phyloP scores from a whole-genome alignment of 2,797 vertebrate species.

The Nannoperca australis region DNA sequence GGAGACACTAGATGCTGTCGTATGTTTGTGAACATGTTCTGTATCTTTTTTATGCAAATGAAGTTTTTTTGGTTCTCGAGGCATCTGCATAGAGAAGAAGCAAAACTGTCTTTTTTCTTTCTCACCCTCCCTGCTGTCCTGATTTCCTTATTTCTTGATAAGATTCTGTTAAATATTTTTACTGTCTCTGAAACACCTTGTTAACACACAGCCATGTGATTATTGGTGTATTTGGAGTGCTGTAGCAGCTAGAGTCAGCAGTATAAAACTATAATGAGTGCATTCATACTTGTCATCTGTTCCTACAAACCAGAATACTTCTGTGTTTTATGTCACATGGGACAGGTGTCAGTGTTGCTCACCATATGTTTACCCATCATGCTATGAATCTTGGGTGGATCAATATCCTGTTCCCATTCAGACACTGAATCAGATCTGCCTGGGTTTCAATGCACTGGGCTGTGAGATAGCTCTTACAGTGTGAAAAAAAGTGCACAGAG shows the following conservation, averaged over 20 bases:
- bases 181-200: constrained; percentile 11
- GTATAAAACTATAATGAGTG: constrained; percentile 18
- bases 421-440: constrained; percentile 56
- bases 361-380: constrained; percentile 52
- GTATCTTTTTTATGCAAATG: constrained; percentile 3
- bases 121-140: neutral
- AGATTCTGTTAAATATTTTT: neutral
- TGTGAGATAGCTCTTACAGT: constrained; percentile 39
- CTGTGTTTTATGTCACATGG: constrained; percentile 40
- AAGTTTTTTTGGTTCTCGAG: neutral
- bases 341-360: constrained; percentile 49
- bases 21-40: constrained; percentile 25
- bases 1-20: constrained; percentile 13
- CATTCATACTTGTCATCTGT: constrained; percentile 33
- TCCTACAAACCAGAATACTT: constrained; percentile 31
- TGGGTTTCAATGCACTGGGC: constrained; percentile 45
- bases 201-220: constrained; percentile 24
- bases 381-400: constrained; percentile 68
- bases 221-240: constrained; percentile 27
- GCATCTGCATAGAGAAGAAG: constrained; percentile 19
- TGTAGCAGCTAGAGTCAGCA: constrained; percentile 15
- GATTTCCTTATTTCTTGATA: neutral
- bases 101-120: neutral
- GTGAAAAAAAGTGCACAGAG: constrained; percentile 37
- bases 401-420: constrained; percentile 68